Evolutionary conservation across 2,888 invertebrate genomes (phyloP), one percentile per base, ranked within the genome.

Genomic region (Ecdyonurus torrentis): DNA sequence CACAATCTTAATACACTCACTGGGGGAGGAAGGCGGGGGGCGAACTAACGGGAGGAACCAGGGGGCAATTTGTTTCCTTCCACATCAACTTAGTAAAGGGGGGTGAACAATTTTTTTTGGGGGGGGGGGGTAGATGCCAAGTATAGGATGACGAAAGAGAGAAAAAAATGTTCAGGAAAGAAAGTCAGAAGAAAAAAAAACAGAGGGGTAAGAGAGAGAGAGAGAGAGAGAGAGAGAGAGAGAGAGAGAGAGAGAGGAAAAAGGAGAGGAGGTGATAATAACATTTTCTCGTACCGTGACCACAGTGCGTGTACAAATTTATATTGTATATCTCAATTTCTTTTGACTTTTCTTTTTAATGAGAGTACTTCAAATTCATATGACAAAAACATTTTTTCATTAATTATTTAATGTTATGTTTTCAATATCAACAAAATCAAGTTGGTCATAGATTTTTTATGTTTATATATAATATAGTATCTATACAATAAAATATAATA

Each of bases 201-300:
- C 24, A 52, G 50, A 58, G 25, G 58, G 25, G 64, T n/a, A 25
- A 22, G 61, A 37, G 37, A 61, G 55, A 37, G 60, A 61, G 63
- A 25, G 62, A 53, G 61, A 25, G 58, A 53, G 61, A 63, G 64
- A 25, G 53, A 37, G 58, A 55, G 53, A 58, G 59, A 37, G 25
- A 37, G 61, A 55, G 60, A 50, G 58, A 20, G 63, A 61, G 58
- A 23, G 58, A 58, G 58, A 15, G 37, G 37, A 15, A 37, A 15
- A 37, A 5, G 7, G 15, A 37, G 37, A 37, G 37, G 15, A 37
- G 37, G 37, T 37, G 37, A 37, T 37, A 37, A 37, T 37, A 37
- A 37, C 5, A 37, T 37, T 37, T 37, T 37, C 37, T 15, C 15
- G 5, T 37, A 10, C 37, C 37, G 37, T 37, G 37, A 37, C 37